Percentiles rank a stretch among this genome's conserved stretches.
Evolutionary conservation across 2,113 vertebrate species (phyloP).

Genomic region (Epinephelus lanceolatus): DNA sequence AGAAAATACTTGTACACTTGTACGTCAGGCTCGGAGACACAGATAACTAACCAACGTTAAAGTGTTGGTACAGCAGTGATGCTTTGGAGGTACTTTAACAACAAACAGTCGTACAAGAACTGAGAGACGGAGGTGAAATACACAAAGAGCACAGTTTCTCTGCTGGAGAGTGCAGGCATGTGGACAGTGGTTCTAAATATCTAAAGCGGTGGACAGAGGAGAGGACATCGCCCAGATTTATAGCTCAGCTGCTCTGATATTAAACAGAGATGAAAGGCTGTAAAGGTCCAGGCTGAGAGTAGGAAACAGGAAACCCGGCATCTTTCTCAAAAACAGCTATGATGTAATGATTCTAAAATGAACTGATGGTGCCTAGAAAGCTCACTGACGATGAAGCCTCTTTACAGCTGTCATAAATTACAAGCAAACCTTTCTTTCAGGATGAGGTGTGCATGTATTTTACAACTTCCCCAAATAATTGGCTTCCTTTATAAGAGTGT

Average conservation of each 20-base stretch:
- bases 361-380: no score
- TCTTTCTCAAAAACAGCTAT: neutral
- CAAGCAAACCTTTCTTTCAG: neutral
- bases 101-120: neutral
- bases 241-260: slow-evolving; percentile 25
- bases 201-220: slow-evolving; percentile 1
- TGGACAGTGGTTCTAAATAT: slow-evolving; percentile 1
- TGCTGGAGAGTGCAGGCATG: slow-evolving; percentile 50
- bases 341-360: neutral
- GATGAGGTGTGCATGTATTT: neutral
- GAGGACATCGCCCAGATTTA: neutral
- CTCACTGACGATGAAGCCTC: neutral
- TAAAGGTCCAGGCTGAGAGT: slow-evolving; percentile 10
- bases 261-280: slow-evolving; percentile 31
- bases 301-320: neutral
- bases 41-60: neutral
- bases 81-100: slow-evolving; percentile 15
- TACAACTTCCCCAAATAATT: neutral
- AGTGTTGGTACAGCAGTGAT: neutral
- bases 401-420: neutral
- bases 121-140: neutral
- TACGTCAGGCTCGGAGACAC: slow-evolving; percentile 22
- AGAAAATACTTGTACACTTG: neutral
- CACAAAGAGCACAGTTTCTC: slow-evolving; percentile 15
- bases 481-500: neutral